These are phyloP conservation scores for Ptiloglossa arizonensis DNA, from an alignment of 1,140 invertebrate genomes.

Conservation along the genomic window DNA sequence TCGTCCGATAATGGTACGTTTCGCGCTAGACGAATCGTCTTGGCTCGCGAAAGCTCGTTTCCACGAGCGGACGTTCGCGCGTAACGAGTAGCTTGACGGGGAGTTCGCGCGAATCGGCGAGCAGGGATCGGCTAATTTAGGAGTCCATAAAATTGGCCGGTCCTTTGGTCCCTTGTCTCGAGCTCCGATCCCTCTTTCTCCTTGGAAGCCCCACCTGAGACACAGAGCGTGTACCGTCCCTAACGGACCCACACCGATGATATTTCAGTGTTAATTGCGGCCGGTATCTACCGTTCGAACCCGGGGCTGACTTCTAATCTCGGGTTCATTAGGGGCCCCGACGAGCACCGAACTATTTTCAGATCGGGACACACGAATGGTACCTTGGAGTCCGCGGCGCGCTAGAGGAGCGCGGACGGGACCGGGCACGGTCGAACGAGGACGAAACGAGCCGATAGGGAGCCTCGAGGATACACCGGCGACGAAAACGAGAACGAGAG, in stretches of 20 bases:
- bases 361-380: slow-evolving; percentile 66
- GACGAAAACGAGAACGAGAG: neutral
- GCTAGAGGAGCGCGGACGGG: slow-evolving; percentile 20
- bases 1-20: too few relatives aligned
- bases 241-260: slow-evolving; percentile 73
- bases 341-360: slow-evolving; percentile 70
- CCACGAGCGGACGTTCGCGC: neutral
- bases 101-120: slow-evolving; percentile 42
- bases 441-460: slow-evolving; percentile 19
- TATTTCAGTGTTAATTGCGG: slow-evolving; percentile 79
- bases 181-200: slow-evolving; percentile 55
- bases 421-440: slow-evolving; percentile 21
- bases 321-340: slow-evolving; percentile 75
- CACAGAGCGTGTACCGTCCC: slow-evolving; percentile 58
- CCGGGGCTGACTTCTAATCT: slow-evolving; percentile 75
- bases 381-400: slow-evolving; percentile 27
- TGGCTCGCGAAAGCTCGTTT: neutral
- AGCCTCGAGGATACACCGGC: neutral
- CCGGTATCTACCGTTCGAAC: slow-evolving; percentile 71
- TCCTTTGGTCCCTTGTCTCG: slow-evolving; percentile 63
- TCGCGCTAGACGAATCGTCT: too few relatives aligned
- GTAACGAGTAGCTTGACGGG: slow-evolving; percentile 37
- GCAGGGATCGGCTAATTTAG: slow-evolving; percentile 66
- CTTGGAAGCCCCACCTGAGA: slow-evolving; percentile 52
- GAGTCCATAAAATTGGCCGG: slow-evolving; percentile 69